A percentile compares a stretch with the other conserved stretches of the same genome.
Conservation (phyloP, 2,888 invertebrate species). For the Melanostoma mellinum region DNA sequence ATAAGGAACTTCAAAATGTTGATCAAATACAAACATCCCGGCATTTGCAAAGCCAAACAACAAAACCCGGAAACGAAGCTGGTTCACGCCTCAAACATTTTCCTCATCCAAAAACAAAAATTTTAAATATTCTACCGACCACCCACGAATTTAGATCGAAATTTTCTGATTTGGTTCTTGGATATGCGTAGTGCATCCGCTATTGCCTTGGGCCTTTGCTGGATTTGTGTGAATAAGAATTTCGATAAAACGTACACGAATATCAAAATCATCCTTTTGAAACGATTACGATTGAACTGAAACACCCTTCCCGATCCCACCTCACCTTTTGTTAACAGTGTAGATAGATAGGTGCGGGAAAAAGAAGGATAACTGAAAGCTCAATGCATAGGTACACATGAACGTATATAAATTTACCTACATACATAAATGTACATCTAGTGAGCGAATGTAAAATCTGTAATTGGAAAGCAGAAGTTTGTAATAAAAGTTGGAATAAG, state of each 20-base stretch:
- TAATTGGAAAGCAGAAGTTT: constrained; percentile 69
- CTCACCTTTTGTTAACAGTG: background rate
- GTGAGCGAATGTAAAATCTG: constrained; percentile 43
- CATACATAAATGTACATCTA: background rate
- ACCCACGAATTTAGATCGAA: constrained; percentile 45
- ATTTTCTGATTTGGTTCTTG: constrained; percentile 48
- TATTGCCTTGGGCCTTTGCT: constrained; percentile 42
- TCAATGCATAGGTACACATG: constrained; percentile 9
- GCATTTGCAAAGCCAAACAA: no score
- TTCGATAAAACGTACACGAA: constrained; percentile 42
- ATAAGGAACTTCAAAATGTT: no score
- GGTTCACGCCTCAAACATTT: background rate
- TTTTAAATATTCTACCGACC: constrained; percentile 34
- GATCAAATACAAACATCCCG: no score
- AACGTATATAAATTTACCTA: no score
- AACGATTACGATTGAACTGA: constrained; percentile 30
- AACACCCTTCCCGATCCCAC: background rate
- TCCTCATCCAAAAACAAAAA: constrained; percentile 38
- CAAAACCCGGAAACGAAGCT: no score
- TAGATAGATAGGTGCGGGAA: background rate
- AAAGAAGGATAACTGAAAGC: background rate
- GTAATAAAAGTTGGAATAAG: constrained; percentile 61
- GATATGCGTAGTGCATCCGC: constrained; percentile 58
- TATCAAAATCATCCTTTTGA: constrained; percentile 35
- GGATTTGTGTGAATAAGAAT: constrained; percentile 50